Percentiles rank a stretch among this genome's conserved stretches.
These are phyloP conservation scores for Neotragus pygmaeus DNA, from an alignment of 2,113 vertebrate species.

Conservation along the genomic window DNA sequence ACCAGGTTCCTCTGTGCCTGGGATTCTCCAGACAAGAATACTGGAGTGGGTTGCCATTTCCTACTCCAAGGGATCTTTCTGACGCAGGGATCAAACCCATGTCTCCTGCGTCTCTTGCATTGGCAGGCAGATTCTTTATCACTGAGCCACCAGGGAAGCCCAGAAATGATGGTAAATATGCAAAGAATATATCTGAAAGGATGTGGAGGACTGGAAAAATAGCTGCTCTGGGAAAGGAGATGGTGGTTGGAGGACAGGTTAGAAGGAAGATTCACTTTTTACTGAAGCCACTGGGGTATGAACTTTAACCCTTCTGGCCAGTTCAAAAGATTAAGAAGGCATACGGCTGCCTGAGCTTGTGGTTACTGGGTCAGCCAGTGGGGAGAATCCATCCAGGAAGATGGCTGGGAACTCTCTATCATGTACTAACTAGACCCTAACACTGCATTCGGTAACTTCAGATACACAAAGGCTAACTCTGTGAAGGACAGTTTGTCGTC, in stretches of 20 bases:
- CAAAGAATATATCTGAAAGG: neutral
- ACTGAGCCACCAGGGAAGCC: neutral
- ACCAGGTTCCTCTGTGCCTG: neutral
- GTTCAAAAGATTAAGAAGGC: neutral
- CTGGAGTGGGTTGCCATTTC: neutral
- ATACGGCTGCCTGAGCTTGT: neutral
- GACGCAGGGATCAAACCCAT: neutral
- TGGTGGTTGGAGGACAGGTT: neutral
- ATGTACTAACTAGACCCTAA: neutral
- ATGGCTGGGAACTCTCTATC: neutral
- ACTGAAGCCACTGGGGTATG: neutral
- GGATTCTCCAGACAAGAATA: neutral
- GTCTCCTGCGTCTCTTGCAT: neutral
- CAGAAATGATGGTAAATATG: neutral
- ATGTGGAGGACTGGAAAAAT: accelerated
- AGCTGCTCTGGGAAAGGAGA: neutral
- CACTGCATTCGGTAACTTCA: neutral
- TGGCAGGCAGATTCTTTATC: neutral
- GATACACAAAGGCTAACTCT: neutral
- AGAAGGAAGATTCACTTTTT: neutral
- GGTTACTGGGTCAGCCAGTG: neutral
- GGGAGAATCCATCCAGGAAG: neutral
- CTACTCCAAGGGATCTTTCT: neutral
- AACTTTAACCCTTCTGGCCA: neutral
- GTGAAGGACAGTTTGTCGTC: neutral